Percentiles rank a stretch among this genome's conserved stretches.
phyloP scores from a whole-genome alignment of 2,797 vertebrate species.

The Cheracebus regulus region DNA sequence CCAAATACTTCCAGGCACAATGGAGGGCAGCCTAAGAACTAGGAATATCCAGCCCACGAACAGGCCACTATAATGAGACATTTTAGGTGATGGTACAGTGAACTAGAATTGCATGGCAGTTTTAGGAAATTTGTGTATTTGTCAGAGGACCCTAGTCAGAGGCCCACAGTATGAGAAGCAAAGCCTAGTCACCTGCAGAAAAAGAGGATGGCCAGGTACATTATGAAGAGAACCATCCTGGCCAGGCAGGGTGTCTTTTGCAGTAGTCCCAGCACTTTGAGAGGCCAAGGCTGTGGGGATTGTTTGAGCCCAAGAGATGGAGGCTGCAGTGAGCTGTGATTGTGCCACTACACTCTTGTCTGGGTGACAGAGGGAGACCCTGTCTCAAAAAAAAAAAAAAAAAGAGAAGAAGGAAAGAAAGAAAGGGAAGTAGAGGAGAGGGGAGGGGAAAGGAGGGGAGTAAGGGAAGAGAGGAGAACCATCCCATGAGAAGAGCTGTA shows the following conservation, averaged over 20 bases:
- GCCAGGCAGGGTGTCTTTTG: neutral
- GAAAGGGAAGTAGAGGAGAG: no score
- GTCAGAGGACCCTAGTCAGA: neutral
- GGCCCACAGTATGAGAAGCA: neutral
- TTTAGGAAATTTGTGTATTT: constrained; percentile 17
- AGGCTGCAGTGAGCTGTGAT: neutral
- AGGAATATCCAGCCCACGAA: neutral
- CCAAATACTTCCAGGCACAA: neutral
- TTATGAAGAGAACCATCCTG: neutral
- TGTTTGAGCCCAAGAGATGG: neutral
- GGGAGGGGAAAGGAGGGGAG: no score
- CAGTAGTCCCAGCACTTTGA: neutral
- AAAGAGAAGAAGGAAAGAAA: accelerated
- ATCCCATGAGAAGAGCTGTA: neutral
- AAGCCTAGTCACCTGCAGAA: neutral
- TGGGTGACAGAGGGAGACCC: neutral
- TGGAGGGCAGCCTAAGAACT: neutral
- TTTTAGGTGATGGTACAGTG: neutral
- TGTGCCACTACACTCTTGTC: neutral
- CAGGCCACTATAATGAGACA: neutral
- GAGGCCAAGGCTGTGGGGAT: neutral
- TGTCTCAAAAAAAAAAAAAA: neutral
- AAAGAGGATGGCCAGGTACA: neutral
- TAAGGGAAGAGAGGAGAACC: neutral
- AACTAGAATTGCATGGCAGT: neutral